Base-by-base conservation (phyloP, 2,888 invertebrate species). In the Amphipyra berbera region DNA sequence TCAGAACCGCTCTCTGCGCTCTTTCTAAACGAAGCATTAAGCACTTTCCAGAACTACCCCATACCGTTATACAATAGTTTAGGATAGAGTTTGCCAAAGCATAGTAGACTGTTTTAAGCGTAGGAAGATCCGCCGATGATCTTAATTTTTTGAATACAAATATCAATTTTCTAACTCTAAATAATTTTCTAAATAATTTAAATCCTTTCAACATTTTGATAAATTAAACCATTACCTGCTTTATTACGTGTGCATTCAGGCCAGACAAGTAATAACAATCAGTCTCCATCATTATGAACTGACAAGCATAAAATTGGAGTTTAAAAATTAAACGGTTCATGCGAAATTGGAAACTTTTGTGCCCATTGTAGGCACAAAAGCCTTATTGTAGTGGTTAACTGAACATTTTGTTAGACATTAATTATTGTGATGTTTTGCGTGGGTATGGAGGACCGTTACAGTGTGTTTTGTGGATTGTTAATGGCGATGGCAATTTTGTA, bases 281-380 rank as follows among this genome's bases (percentile, higher is more conserved):
- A 61, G 55, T 69, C 64, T 61, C 62, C 62, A 68, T 63, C 68
- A 73, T 80, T 74, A 68, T 66, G 71, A 64, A 59, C 78, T 81
- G 83, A 84, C 83, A 84, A 74, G 73, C 84, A 83, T 81, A 68
- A 81, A 84, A 84, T 83, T 83, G 70, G 61, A 70, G 76, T 75
- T 77, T 77, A 65, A 80, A 79, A 81, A 76, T 66, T 74, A 66
- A 76, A 76, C 57, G 75, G 61, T 71, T 50, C 57, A 71, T 70
- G 74, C 76, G 67, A 78, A 79, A 75, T 82, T 75, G 76, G 70
- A 64, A 73, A 72, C 74, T 73, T 68, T 81, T 73, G 72, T 77
- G 55, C 52, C 53, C 61, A 65, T 67, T 63, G 62, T 73, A 45
- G 62, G 52, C 72, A 68, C 63, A 67, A 73, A 67, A 73, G 73